Evolutionary conservation across 2,797 vertebrate species (phyloP).

Genomic region (Eulemur albifrons): DNA sequence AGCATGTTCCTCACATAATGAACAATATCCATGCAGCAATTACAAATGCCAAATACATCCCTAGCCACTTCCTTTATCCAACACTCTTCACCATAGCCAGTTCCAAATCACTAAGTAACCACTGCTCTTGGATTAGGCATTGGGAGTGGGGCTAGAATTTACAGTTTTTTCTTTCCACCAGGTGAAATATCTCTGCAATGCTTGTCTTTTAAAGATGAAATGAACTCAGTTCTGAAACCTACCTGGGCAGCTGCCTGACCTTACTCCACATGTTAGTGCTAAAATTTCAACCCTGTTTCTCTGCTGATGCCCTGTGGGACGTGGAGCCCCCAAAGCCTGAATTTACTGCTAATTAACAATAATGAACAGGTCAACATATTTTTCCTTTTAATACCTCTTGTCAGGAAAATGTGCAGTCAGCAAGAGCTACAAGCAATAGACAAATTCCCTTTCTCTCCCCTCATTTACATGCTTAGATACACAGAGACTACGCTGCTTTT

Average conservation of each 20-base stretch:
- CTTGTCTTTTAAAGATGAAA: neutral
- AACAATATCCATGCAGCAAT: neutral
- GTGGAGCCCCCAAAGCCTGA: neutral
- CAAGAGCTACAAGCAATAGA: neutral
- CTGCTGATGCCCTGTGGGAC: neutral
- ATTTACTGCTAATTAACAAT: conserved; percentile 67
- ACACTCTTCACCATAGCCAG: neutral
- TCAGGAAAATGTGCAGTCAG: conserved; percentile 37
- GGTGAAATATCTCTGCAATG: neutral
- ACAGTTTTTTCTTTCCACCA: neutral
- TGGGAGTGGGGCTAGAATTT: neutral
- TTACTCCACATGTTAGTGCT: neutral
- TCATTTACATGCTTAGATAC: conserved; percentile 31
- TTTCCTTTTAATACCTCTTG: conserved; percentile 51
- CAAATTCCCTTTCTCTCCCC: neutral
- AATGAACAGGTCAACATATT: conserved; percentile 59
- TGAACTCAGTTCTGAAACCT: neutral
- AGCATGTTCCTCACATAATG: neutral
- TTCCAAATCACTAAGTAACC: neutral
- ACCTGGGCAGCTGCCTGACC: neutral
- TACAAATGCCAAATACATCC: neutral
- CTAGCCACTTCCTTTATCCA: neutral
- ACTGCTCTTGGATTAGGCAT: neutral
- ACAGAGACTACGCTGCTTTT: neutral
- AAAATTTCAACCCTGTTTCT: conserved; percentile 38